Evolutionary conservation across 1,140 invertebrate genomes (phyloP).

Genomic region (Penaeus indicus): DNA sequence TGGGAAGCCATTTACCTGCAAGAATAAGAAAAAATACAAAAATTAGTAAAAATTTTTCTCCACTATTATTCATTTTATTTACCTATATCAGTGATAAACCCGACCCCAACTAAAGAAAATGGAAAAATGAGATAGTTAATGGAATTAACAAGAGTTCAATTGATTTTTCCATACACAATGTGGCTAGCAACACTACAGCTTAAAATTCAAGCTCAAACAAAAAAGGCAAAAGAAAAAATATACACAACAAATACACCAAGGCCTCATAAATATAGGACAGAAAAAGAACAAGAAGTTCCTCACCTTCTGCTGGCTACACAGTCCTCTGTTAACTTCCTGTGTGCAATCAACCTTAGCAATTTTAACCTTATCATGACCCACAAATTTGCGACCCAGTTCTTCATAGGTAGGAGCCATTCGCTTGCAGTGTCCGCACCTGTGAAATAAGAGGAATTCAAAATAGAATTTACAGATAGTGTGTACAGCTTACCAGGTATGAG

Average conservation of each 20-base stretch:
- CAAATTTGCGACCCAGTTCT: conserved; percentile 78
- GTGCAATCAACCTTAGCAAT: conserved; percentile 83
- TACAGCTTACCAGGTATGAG: too few relatives aligned
- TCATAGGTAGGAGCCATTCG: conserved; percentile 80
- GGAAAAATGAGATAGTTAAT: too few relatives aligned
- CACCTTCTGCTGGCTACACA: conserved; percentile 78
- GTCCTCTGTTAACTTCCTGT: conserved; percentile 71
- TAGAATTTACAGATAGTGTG: too few relatives aligned
- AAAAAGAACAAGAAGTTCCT: conserved; percentile 40
- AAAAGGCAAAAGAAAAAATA: too few relatives aligned
- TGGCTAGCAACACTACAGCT: too few relatives aligned
- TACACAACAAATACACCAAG: too few relatives aligned
- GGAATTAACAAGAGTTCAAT: too few relatives aligned
- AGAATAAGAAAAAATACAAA: conserved; percentile 45
- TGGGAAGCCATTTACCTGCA: conserved; percentile 79
- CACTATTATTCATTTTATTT: neutral
- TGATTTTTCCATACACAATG: too few relatives aligned
- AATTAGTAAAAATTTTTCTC: neutral
- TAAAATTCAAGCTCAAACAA: too few relatives aligned
- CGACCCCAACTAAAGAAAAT: too few relatives aligned
- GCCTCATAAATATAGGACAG: too few relatives aligned
- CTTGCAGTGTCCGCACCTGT: conserved; percentile 83
- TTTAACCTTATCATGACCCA: conserved; percentile 72
- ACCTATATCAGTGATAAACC: neutral
- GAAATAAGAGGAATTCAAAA: conserved; percentile 28